Base-by-base conservation (phyloP, 2,797 vertebrate species). In the Lithobates pipiens region DNA sequence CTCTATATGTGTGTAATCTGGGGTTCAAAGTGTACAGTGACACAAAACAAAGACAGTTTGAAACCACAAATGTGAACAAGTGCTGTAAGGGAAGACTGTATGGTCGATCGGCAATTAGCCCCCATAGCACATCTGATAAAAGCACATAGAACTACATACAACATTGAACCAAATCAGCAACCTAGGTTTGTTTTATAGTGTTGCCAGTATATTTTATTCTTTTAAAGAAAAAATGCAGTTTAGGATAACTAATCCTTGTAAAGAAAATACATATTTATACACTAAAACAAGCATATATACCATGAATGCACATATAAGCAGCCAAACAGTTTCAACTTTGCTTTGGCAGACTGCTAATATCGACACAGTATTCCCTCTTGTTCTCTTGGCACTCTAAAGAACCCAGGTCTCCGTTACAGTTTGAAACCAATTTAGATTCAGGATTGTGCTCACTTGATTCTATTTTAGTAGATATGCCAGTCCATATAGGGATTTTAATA, bases 401-500 rank as follows among this genome's bases (percentile, higher is more conserved):
- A 34, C 57, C 21, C 46, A 27, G 9, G 10, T 27, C 57, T 39
- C 57, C 44, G 36, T 61, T 75, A 29, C 34, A 18, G 29, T 79
- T 72, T 32, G 32, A n/a, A 5, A 39, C 57, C 6, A 3, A 21
- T 23, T 88, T 57, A 10, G 63, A n/a, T 77, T 82, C 77, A 25
- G 46, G 5, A n/a, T 42, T 39, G 5, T 42, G 2, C 1, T 77
- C 16, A 27, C 23, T 61, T 27, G 6, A 1, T 54, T 87, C 85
- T 80, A 16, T 70, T 39, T 75, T 83, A 13, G 36, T 71, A 10
- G 32, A 93, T 0, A 97, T 96, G 16, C 97, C 96, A 0, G 92
- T 91, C 98, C 98, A 99, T 88, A 95, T 89, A 0, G 97, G 98
- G 69, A 99, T 94, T 80, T 96, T 96, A 88, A 98, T 85, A 76